A percentile compares a stretch with the other conserved stretches of the same genome.
Evolutionary conservation across 1,140 invertebrate genomes (phyloP).

Genomic region (Carposina sasakii): DNA sequence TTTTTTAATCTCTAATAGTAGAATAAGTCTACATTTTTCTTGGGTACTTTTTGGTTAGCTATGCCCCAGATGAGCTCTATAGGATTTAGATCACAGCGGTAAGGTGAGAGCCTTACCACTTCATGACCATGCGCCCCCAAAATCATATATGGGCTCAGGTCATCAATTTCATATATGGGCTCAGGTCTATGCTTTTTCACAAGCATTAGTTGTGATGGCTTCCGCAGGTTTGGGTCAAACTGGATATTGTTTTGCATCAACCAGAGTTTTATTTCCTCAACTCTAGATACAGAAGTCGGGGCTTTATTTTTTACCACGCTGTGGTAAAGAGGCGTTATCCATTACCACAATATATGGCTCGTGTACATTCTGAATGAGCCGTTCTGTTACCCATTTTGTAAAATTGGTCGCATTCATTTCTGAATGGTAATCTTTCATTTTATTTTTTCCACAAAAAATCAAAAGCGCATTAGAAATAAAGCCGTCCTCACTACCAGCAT

Average conservation of each 20-base stretch:
- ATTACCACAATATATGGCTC: background rate
- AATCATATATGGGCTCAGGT: too few relatives aligned
- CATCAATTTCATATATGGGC: constrained; percentile 15
- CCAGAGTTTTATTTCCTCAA: constrained; percentile 7
- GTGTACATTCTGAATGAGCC: background rate
- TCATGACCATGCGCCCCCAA: constrained; percentile 10
- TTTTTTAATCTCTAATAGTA: constrained; percentile 8
- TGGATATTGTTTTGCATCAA: constrained; percentile 2
- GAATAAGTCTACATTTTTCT: constrained; percentile 14
- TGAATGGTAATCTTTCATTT: constrained; percentile 20
- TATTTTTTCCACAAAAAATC: constrained; percentile 18
- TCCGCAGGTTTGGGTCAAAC: background rate
- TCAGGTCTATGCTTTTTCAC: constrained; percentile 16
- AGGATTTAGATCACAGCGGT: constrained; percentile 47
- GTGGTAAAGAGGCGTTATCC: background rate
- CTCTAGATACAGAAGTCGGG: background rate
- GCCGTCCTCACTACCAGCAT: constrained; percentile 16
- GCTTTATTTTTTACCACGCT: background rate
- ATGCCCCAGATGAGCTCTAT: constrained; percentile 49
- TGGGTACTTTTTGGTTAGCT: constrained; percentile 24
- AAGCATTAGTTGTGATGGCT: background rate
- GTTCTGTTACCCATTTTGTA: background rate
- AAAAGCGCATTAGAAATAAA: constrained; percentile 20
- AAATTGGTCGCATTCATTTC: constrained; percentile 17
- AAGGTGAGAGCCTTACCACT: constrained; percentile 43